These are phyloP conservation scores for Tachina grossa DNA, from an alignment of 2,888 invertebrate genomes.

Conservation along the genomic window DNA sequence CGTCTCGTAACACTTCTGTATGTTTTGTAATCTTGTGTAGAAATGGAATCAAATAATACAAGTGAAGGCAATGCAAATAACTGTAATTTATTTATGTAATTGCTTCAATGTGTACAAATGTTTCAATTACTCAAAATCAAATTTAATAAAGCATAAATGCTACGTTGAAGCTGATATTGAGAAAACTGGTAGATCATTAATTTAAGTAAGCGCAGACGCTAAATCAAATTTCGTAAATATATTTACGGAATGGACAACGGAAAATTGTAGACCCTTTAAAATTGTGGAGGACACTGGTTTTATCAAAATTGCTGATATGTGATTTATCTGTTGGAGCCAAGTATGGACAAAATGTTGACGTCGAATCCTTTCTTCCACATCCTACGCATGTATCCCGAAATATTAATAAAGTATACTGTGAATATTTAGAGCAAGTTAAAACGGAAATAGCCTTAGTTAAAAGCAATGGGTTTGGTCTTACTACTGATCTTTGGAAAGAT, in stretches of 20 bases:
- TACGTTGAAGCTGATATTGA: not conserved
- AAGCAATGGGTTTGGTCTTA: slow-evolving; percentile 61
- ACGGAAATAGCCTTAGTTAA: slow-evolving; percentile 56
- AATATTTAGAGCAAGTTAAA: slow-evolving; percentile 39
- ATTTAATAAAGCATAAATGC: not conserved
- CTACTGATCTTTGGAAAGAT: slow-evolving; percentile 64
- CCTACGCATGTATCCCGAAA: no score
- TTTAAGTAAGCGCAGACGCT: not conserved
- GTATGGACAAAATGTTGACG: no score
- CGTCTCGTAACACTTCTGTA: no score
- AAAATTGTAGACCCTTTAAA: slow-evolving; percentile 61
- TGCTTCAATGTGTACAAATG: no score
- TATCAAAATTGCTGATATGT: slow-evolving; percentile 43
- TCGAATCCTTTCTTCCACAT: no score
- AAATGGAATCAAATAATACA: no score
- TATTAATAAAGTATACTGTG: no score
- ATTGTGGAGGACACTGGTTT: slow-evolving; percentile 58
- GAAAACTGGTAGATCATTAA: not conserved
- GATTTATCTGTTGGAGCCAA: not conserved
- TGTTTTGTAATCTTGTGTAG: no score
- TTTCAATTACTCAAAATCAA: not conserved
- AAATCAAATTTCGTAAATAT: slow-evolving; percentile 37
- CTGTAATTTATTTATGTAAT: no score
- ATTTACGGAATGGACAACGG: slow-evolving; percentile 55
- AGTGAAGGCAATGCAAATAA: no score